Conservation (phyloP, 2,888 invertebrate genomes). For the Philaethria dido region DNA sequence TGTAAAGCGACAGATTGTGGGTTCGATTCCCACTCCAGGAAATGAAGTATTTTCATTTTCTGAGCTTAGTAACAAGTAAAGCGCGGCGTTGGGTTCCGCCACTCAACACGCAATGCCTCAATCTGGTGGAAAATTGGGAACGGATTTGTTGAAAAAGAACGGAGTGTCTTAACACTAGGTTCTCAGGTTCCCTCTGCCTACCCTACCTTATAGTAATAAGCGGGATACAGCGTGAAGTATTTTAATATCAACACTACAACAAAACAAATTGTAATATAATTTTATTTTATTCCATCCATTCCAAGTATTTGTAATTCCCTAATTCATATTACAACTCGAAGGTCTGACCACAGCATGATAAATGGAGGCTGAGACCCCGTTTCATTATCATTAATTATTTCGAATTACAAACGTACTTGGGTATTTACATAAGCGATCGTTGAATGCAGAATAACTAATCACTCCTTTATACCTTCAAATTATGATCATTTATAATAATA, state of each 20-base stretch:
- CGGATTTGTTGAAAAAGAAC: no score
- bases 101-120: no score
- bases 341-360: slow-evolving; percentile 58
- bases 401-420: slow-evolving; percentile 19
- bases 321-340: slow-evolving; percentile 35
- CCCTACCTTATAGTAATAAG: no score
- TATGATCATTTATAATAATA: background rate
- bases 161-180: no score
- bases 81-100: no score
- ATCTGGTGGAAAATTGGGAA: no score
- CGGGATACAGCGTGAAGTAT: no score
- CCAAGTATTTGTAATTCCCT: slow-evolving; percentile 12
- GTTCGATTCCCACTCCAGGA: no score
- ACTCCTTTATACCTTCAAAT: background rate
- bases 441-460: slow-evolving; percentile 2
- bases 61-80: no score
- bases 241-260: background rate
- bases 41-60: no score
- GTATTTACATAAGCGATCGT: slow-evolving; percentile 24
- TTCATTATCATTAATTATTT: slow-evolving; percentile 59
- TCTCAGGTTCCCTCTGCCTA: no score
- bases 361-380: slow-evolving; percentile 56
- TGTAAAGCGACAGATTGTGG: no score
- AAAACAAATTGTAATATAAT: slow-evolving; percentile 5
- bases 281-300: background rate